These are phyloP conservation scores for Melanerpes aurifrons DNA, from an alignment of 2,113 vertebrate species.

Conservation along the genomic window DNA sequence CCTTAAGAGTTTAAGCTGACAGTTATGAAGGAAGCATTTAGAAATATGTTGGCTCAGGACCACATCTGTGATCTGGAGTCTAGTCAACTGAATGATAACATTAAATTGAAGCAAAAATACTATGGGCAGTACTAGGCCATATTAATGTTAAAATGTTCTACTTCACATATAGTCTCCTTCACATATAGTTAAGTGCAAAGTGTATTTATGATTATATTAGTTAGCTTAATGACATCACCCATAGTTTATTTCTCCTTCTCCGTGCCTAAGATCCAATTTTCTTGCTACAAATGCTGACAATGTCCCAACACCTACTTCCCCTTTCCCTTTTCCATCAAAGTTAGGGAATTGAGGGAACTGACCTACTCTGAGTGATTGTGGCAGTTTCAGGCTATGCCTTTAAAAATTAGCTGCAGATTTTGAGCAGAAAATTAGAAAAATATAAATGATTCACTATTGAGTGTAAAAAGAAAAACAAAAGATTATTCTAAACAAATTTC, in stretches of 20 bases:
- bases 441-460: too few relatives aligned
- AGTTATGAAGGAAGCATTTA: background rate
- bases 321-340: background rate
- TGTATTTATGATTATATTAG: background rate
- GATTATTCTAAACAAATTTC: too few relatives aligned
- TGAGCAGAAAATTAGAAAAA: too few relatives aligned
- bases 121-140: background rate
- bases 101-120: background rate
- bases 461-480: too few relatives aligned
- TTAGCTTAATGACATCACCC: background rate
- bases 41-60: background rate
- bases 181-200: background rate
- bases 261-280: background rate
- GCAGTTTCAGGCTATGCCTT: too few relatives aligned
- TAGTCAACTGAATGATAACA: background rate
- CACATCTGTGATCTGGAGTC: background rate
- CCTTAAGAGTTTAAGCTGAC: background rate
- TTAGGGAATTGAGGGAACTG: conserved; percentile 49
- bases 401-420: too few relatives aligned
- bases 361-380: background rate
- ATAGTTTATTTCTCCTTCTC: background rate
- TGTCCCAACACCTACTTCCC: background rate
- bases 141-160: background rate
- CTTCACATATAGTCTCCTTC: background rate
- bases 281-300: background rate